These are phyloP conservation scores for Ambastaia sidthimunki DNA, from an alignment of 2,797 vertebrate species.

Conservation along the genomic window DNA sequence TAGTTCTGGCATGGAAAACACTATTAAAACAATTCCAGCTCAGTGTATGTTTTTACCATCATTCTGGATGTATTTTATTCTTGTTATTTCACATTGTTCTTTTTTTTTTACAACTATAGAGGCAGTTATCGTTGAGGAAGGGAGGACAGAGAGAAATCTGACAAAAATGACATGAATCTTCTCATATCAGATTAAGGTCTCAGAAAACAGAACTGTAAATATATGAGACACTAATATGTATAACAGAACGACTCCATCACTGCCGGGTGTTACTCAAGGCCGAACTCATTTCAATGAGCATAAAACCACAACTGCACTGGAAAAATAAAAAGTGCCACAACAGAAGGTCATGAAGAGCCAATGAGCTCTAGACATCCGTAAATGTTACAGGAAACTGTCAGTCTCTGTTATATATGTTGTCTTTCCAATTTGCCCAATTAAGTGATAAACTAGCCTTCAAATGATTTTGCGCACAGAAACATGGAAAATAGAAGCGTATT, in stretches of 20 bases:
- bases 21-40: no score
- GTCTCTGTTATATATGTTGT: neutral
- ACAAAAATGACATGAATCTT: conserved; percentile 44
- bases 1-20: neutral
- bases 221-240: conserved; percentile 57
- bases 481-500: conserved; percentile 28
- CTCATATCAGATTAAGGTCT: conserved; percentile 50
- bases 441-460: conserved; percentile 36
- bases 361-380: conserved; percentile 17
- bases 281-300: conserved; percentile 6
- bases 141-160: conserved; percentile 14
- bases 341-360: conserved; percentile 27
- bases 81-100: neutral
- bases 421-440: conserved; percentile 16
- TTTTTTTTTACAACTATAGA: neutral
- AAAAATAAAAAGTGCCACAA: conserved; percentile 29
- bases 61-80: neutral
- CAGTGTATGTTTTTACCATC: neutral
- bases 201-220: conserved; percentile 53
- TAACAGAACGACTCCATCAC: conserved; percentile 49
- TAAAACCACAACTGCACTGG: conserved; percentile 10
- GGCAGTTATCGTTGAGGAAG: neutral
- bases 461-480: conserved; percentile 17
- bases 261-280: conserved; percentile 13
- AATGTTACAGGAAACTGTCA: conserved; percentile 18